Evolutionary conservation across 2,888 invertebrate genomes (phyloP).

Genomic region (Eupeodes luniger): DNA sequence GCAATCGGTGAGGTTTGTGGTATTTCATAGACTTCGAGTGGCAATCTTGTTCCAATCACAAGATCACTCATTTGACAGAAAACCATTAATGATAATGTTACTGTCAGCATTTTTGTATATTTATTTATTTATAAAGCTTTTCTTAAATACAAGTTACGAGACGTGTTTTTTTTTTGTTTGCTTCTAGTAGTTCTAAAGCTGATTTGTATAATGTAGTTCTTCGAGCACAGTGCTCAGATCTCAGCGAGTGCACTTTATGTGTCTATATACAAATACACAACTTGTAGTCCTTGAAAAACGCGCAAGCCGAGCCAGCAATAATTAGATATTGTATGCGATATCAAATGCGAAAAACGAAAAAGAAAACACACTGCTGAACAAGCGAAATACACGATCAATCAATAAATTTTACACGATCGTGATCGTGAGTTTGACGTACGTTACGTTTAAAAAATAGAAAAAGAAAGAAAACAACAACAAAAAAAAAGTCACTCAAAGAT

Average conservation of each 20-base stretch:
- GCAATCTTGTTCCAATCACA: constrained; percentile 81
- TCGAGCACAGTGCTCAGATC: background rate
- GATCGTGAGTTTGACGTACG: constrained; percentile 71
- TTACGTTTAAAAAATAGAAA: constrained; percentile 13
- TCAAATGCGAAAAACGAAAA: constrained; percentile 12
- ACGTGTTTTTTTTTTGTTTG: background rate
- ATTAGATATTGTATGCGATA: constrained; percentile 22
- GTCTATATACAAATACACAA: background rate
- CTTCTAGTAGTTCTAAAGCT: background rate
- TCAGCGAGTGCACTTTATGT: background rate
- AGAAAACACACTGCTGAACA: constrained; percentile 20
- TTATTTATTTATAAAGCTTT: constrained; percentile 27
- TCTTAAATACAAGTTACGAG: background rate
- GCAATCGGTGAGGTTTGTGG: constrained; percentile 78
- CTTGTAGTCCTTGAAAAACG: constrained; percentile 70
- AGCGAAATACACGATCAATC: constrained; percentile 65
- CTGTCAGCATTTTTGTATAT: constrained; percentile 76
- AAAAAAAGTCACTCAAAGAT: constrained; percentile 71
- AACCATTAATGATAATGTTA: constrained; percentile 77
- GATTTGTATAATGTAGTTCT: background rate
- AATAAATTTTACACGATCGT: constrained; percentile 73
- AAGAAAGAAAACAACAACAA: background rate
- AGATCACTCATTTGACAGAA: constrained; percentile 78
- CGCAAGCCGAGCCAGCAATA: constrained; percentile 51
- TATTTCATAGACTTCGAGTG: constrained; percentile 83